phyloP scores from a whole-genome alignment of 2,888 invertebrate species.

The Octonoba sinensis region DNA sequence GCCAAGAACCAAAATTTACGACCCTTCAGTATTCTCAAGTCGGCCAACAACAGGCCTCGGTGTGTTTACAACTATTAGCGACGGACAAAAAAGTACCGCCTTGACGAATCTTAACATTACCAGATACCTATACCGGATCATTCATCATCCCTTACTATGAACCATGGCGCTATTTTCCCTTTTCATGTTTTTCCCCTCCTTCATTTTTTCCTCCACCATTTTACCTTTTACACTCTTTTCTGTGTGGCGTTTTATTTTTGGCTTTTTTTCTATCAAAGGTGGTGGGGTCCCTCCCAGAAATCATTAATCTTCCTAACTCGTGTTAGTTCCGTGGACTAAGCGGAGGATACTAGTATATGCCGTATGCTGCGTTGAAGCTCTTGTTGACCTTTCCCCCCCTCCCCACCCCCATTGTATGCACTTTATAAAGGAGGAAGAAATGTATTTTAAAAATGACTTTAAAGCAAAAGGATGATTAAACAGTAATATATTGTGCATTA shows the following conservation, averaged over 20 bases:
- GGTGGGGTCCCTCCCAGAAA: slow-evolving; percentile 37
- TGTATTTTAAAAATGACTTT: no score
- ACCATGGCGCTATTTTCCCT: slow-evolving; percentile 9
- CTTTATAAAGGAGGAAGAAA: no score
- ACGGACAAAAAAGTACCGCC: slow-evolving; percentile 37
- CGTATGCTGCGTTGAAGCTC: no score
- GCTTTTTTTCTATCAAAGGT: slow-evolving; percentile 42
- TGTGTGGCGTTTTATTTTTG: slow-evolving; percentile 34
- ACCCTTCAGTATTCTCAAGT: slow-evolving; percentile 26
- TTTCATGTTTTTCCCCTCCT: slow-evolving; percentile 6
- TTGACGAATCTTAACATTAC: slow-evolving; percentile 39
- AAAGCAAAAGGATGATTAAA: no score
- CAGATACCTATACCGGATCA: slow-evolving; percentile 37
- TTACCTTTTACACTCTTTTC: slow-evolving; percentile 20
- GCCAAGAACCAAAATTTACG: slow-evolving; percentile 10
- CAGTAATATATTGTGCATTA: no score
- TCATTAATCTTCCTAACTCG: slow-evolving; percentile 59
- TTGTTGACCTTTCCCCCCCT: no score
- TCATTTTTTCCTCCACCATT: slow-evolving; percentile 25
- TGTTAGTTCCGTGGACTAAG: slow-evolving; percentile 37
- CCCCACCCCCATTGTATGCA: no score
- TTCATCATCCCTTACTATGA: slow-evolving; percentile 39
- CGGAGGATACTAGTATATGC: neutral
- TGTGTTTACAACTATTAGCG: slow-evolving; percentile 60
- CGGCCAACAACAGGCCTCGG: slow-evolving; percentile 37